Evolutionary conservation across 1,140 invertebrate species (phyloP).

Genomic region (Subanguina moxae): DNA sequence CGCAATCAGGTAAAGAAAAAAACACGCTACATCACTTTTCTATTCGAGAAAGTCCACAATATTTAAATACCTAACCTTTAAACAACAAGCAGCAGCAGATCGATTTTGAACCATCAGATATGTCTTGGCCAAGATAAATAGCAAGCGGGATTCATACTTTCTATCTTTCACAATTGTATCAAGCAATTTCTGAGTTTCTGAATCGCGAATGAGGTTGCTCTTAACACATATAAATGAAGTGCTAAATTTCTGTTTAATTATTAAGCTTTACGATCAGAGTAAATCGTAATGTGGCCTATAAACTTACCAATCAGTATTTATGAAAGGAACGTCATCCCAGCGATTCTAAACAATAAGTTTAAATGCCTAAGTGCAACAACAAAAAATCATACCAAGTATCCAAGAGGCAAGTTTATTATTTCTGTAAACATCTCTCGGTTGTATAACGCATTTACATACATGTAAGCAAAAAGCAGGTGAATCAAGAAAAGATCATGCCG

Average conservation of each 20-base stretch:
- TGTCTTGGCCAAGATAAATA: slow-evolving; percentile 40
- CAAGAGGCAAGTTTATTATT: slow-evolving; percentile 24
- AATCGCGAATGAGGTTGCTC: slow-evolving; percentile 9
- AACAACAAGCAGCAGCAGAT: slow-evolving; percentile 31
- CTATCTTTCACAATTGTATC: slow-evolving; percentile 22
- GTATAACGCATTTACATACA: slow-evolving; percentile 39
- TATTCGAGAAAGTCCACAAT: background rate
- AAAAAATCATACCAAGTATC: slow-evolving; percentile 24
- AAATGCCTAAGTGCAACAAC: background rate
- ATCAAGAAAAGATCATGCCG: slow-evolving; percentile 35
- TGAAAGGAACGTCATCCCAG: slow-evolving; percentile 29
- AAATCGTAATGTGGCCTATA: slow-evolving; percentile 8
- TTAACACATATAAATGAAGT: background rate
- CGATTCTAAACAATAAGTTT: background rate
- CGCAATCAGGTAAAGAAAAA: background rate
- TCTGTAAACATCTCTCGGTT: slow-evolving; percentile 27
- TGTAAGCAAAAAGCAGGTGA: slow-evolving; percentile 40
- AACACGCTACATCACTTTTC: too few relatives aligned
- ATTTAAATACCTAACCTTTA: slow-evolving; percentile 1
- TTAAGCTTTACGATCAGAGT: background rate
- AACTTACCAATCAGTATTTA: slow-evolving; percentile 22
- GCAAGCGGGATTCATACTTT: slow-evolving; percentile 37
- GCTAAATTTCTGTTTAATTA: background rate
- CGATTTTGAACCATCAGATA: slow-evolving; percentile 46
- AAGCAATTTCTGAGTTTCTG: slow-evolving; percentile 15